A percentile compares a stretch with the other conserved stretches of the same genome.
Conservation (phyloP, 2,797 vertebrate genomes). For the Pseudomugil tenellus region DNA sequence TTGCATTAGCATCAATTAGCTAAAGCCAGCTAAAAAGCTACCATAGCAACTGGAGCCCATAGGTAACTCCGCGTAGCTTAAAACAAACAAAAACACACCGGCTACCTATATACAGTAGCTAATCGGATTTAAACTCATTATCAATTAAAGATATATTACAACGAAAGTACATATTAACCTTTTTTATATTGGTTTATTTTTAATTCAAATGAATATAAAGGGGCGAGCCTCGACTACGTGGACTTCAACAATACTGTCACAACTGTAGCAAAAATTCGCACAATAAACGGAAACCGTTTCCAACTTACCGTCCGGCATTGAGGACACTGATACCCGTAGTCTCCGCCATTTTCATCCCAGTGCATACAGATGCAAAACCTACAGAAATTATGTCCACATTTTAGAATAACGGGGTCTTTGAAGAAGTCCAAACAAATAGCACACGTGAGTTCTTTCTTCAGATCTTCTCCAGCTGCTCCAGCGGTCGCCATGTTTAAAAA, state of each 20-base stretch:
- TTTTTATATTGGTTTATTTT: too few species aligned
- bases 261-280: not conserved
- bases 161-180: not conserved
- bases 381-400: constrained; percentile 87
- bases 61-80: too few species aligned
- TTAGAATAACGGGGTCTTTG: constrained; percentile 83
- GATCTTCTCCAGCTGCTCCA: constrained; percentile 70
- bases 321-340: constrained; percentile 83
- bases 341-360: constrained; percentile 85
- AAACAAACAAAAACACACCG: too few species aligned
- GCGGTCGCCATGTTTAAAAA: constrained; percentile 80
- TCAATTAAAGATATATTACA: not conserved
- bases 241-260: not conserved
- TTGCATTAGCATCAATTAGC: constrained; percentile 1
- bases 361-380: constrained; percentile 84
- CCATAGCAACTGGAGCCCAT: constrained; percentile 15
- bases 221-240: not conserved
- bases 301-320: constrained; percentile 74
- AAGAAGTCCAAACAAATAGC: constrained; percentile 85
- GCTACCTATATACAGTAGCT: too few species aligned
- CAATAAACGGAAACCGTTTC: not conserved
- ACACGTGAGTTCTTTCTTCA: constrained; percentile 83
- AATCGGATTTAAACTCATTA: too few species aligned
- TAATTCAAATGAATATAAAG: not conserved
- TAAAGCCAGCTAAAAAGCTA: constrained; percentile 1